Base-by-base conservation (phyloP, 2,888 invertebrate genomes). In the Drosophila paramelanica region DNA sequence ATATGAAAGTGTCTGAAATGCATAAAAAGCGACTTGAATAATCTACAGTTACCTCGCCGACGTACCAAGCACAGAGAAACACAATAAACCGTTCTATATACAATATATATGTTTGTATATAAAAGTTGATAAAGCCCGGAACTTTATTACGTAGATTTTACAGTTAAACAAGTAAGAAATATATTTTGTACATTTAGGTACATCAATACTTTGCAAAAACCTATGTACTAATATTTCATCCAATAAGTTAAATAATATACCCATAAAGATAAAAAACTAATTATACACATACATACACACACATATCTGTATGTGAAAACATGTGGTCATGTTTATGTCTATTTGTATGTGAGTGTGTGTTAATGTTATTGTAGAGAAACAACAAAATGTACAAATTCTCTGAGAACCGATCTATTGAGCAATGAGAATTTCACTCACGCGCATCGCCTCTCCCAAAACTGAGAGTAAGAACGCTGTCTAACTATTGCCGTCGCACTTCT, bases 341-440 rank as follows among this genome's bases (percentile, higher is more conserved):
- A 13, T 13, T 6, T 42, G 20, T n/a, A 17, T 27, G 27, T 8
- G 3, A 27, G 27, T 31, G 20, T 25, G 5, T 49, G n/a, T 27
- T 39, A 41, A 50, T 43, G 43, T 41, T 41, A 41, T 56, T 13
- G 31, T 58, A 59, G 45, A 52, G 39, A 68, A 42, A 67, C 50
- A 72, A 46, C 31, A 52, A 60, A 55, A 25, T 52, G 45, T 42
- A 55, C 57, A 52, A 49, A 45, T 42, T 23, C 52, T 38, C 20
- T 45, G 75, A 75, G 73, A 68, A 51, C 43, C 41, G 75, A 75
- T 75, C 75, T 60, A 73, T 66, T 69, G 46, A 69, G 58, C 58
- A 33, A 39, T 56, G 46, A 56, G 50, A 43, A 46, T 56, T 57
- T 65, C 45, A 13, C 45, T 17, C 17, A 45, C 43, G 8, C 49